Evolutionary conservation across 2,797 vertebrate genomes (phyloP).

Genomic region (Glyptemys insculpta): DNA sequence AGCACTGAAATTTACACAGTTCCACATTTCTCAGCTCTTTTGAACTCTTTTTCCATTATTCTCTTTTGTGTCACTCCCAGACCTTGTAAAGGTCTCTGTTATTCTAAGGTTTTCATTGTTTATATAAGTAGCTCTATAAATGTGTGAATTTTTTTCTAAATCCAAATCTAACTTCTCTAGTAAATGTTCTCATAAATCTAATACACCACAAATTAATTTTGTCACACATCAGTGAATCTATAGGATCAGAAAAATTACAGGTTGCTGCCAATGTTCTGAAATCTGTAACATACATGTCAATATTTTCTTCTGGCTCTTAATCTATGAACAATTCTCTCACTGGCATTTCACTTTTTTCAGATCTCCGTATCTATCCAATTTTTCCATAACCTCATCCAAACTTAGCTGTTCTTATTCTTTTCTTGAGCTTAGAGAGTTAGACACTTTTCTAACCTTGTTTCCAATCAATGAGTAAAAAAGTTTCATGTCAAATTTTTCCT

Average conservation of each 20-base stretch:
- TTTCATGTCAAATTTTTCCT: neutral
- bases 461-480: neutral
- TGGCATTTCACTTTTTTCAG: neutral
- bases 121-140: neutral
- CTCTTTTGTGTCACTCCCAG: neutral
- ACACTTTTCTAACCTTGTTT: neutral
- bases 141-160: neutral
- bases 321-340: neutral
- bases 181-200: conserved; percentile 37
- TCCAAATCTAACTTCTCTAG: neutral
- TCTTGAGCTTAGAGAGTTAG: neutral
- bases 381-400: neutral
- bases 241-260: conserved; percentile 41
- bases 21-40: neutral
- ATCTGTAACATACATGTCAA: conserved; percentile 27
- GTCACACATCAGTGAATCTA: neutral
- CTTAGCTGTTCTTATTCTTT: neutral
- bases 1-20: neutral
- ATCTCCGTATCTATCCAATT: neutral
- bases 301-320: neutral
- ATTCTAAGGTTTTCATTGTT: neutral
- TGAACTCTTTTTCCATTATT: neutral
- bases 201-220: conserved; percentile 37
- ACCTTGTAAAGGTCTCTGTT: neutral
- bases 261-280: neutral